Evolutionary conservation across 2,888 invertebrate species (phyloP), one percentile per base, ranked within the genome.

Genomic region (Heteromurus nitidus): DNA sequence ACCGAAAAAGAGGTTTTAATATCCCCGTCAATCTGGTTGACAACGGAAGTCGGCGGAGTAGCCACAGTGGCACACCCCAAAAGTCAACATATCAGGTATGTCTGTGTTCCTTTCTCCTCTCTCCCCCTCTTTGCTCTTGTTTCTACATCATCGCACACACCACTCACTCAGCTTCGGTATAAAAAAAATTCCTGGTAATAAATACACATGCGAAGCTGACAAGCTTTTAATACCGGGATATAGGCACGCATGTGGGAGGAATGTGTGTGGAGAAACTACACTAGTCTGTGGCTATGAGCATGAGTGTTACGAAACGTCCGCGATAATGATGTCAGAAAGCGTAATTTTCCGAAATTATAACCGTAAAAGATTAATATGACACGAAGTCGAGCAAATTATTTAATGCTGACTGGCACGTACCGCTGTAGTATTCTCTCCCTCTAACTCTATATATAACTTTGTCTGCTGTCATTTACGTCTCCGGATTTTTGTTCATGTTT

Each of bases 1-100:
- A 86, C 82, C 85, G 87, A 64, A 87, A 87, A 73, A 70, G 86
- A 72, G 85, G 84, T 50, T 82, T 86, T 58, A 83, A 82, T 55
- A 83, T 86, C 67, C 85, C 85, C 50, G 80, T 75, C 77, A 70
- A 84, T 72, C 83, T 83, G 69, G 67, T 83, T 60, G 83, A 82
- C 72, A 83, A 80, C 31, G 83, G 82, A 50, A 82, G 83, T 77
- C 80, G 85, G 24, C 75, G 82, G 55, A 85, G 83, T 64, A 85
- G 84, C 83, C 85, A 86, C 65, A 72, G 80, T 64, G 85, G 86
- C 72, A 86, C 85, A 24, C 85, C 86, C 26, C 85, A 85, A 70
- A 87, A 87, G 75, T 77, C 84, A 55, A 83, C 84, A 58, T 86
- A 82, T 76, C 84, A 85, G 84, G 86, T 86, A 55, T 55, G 26